Evolutionary conservation across 2,113 vertebrate species (phyloP), one percentile per base, ranked within the genome.

Genomic region (Riparia riparia): DNA sequence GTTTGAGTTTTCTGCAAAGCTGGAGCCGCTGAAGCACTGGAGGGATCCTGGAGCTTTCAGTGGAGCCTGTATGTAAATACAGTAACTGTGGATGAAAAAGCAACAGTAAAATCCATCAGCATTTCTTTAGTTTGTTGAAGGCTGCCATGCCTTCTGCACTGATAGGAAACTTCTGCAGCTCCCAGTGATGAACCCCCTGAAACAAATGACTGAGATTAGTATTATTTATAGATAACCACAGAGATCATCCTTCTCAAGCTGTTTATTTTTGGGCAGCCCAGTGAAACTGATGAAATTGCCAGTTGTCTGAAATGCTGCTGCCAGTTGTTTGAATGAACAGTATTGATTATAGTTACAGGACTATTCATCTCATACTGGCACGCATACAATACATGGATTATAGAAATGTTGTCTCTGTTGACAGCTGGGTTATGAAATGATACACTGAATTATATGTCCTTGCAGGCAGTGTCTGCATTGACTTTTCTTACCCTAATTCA

Each of bases 221-320:
- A 81, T 93, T 97, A 97, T 96, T 97, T 96, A 91, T 96, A 94
- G 93, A 92, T 92, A 90, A 90, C 80, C 83, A 83, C 32, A 53
- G 74, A 91, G 79, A 95, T 96, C 90, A 83, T 93, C 89, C 88
- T 68, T 93, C 92, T 94, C 92, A 91, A 96, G 86, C 95, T 96
- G 94, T 92, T 84, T 95, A 94, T 94, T 97, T 98, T 96, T 93
- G 93, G 88, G 89, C 96, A 97, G 97, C 72, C 94, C 97, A 84
- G 86, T 96, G 93, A 97, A 97, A 95, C 74, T 90, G 95, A 95
- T 90, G 82, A 98, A 95, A 98, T 94, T 96, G 95, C 95, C 94
- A 92, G 96, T 98, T 97, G 91, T 94, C 96, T 98, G 86, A 97
- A 97, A 97, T 94, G 91, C 95, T 95, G 63, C 96, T 97, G 97